phyloP scores from a whole-genome alignment of 2,888 invertebrate species.

The Nebria salina region DNA sequence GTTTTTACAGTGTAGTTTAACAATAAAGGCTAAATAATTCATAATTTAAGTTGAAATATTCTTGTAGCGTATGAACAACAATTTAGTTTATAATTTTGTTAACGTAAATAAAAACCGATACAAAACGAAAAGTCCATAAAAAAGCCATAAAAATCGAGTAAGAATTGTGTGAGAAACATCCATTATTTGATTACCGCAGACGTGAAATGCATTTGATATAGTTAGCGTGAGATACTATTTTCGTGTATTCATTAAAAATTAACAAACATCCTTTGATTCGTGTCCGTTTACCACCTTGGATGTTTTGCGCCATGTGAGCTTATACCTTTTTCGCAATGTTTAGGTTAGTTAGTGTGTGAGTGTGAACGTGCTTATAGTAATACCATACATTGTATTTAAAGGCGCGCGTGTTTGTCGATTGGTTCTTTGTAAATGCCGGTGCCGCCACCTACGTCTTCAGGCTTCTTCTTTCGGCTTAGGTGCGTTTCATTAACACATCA shows the following conservation, averaged over 20 bases:
- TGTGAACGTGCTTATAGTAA: slow-evolving; percentile 35
- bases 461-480: slow-evolving; percentile 10
- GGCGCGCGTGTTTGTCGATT: slow-evolving; percentile 23
- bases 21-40: no score
- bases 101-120: not conserved
- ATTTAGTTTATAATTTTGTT: no score
- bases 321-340: slow-evolving; percentile 9
- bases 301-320: not conserved
- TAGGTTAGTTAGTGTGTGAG: slow-evolving; percentile 32
- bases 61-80: no score
- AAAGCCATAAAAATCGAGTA: not conserved
- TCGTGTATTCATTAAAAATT: not conserved
- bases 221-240: not conserved
- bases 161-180: not conserved
- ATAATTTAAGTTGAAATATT: no score
- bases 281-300: not conserved
- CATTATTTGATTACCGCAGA: not conserved
- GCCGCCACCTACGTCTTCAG: slow-evolving; percentile 14
- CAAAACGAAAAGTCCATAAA: not conserved
- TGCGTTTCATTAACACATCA: slow-evolving; percentile 45
- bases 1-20: no score
- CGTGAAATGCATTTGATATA: not conserved
- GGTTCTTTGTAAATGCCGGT: slow-evolving; percentile 28
- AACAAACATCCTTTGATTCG: not conserved
- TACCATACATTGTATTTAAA: slow-evolving; percentile 11